Evolutionary conservation across 2,113 vertebrate species (phyloP).

Genomic region (Oenanthe oenanthe): DNA sequence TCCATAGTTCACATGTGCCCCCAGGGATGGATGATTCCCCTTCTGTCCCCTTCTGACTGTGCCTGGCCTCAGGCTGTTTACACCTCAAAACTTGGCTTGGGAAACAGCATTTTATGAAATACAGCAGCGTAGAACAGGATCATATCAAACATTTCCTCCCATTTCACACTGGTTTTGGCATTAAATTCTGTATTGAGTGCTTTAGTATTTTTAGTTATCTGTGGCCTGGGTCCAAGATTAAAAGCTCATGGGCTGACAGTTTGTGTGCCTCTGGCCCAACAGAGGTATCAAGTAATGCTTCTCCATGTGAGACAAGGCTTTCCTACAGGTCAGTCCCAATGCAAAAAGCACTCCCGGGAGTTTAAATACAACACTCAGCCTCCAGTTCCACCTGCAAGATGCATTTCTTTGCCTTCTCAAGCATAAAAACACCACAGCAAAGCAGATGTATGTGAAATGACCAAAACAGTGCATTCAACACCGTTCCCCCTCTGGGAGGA

Average conservation of each 20-base stretch:
- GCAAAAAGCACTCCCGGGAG: background rate
- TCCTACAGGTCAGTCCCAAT: background rate
- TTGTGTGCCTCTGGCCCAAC: background rate
- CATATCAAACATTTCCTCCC: background rate
- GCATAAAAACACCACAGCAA: background rate
- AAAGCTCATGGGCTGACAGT: background rate
- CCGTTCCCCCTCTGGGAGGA: constrained; percentile 8
- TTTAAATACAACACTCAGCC: background rate
- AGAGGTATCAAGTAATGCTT: background rate
- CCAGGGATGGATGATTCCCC: background rate
- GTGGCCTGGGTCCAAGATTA: background rate
- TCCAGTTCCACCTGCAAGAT: background rate
- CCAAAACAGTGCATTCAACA: background rate
- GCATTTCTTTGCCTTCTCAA: background rate
- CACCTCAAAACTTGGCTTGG: background rate
- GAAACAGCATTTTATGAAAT: background rate
- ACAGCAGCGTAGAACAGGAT: background rate
- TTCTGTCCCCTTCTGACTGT: background rate
- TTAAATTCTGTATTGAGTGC: background rate
- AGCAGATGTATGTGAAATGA: background rate
- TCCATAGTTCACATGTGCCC: background rate
- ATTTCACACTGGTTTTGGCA: background rate
- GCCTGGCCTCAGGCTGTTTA: background rate
- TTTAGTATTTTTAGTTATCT: background rate
- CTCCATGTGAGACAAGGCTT: background rate